A percentile compares a stretch with the other conserved stretches of the same genome.
phyloP scores from a whole-genome alignment of 2,888 invertebrate species.

The Cenopis cana region DNA sequence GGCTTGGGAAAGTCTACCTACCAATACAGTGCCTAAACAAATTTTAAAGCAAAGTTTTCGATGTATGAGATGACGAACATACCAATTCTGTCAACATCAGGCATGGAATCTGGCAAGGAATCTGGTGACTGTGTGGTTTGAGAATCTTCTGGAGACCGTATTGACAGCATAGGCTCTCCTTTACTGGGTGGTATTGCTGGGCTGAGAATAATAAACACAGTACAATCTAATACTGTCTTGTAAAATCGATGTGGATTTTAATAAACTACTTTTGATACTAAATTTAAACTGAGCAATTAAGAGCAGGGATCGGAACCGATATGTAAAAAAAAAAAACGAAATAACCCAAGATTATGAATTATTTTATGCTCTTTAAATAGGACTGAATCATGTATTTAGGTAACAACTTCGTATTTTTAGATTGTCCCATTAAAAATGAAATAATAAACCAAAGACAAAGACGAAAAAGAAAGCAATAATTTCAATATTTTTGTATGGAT shows the following conservation, averaged over 20 bases:
- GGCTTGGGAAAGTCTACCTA: not conserved
- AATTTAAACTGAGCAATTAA: too few relatives aligned
- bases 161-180: slow-evolving; percentile 73
- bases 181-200: slow-evolving; percentile 82
- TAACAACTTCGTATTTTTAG: too few relatives aligned
- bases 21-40: not conserved
- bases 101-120: slow-evolving; percentile 66
- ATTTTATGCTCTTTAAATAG: too few relatives aligned
- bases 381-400: too few relatives aligned
- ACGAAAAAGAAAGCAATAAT: too few relatives aligned
- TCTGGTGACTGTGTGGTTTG: slow-evolving; percentile 70
- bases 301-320: too few relatives aligned
- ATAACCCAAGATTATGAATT: too few relatives aligned
- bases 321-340: too few relatives aligned
- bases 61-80: slow-evolving; percentile 23
- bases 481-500: too few relatives aligned
- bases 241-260: not conserved
- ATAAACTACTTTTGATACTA: too few relatives aligned
- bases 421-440: too few relatives aligned
- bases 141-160: slow-evolving; percentile 74
- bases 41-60: not conserved
- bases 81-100: slow-evolving; percentile 73
- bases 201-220: slow-evolving; percentile 56
- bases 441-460: too few relatives aligned
- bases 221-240: not conserved